Evolutionary conservation across 2,888 invertebrate species (phyloP).

Genomic region (Scaptomyza reducta): DNA sequence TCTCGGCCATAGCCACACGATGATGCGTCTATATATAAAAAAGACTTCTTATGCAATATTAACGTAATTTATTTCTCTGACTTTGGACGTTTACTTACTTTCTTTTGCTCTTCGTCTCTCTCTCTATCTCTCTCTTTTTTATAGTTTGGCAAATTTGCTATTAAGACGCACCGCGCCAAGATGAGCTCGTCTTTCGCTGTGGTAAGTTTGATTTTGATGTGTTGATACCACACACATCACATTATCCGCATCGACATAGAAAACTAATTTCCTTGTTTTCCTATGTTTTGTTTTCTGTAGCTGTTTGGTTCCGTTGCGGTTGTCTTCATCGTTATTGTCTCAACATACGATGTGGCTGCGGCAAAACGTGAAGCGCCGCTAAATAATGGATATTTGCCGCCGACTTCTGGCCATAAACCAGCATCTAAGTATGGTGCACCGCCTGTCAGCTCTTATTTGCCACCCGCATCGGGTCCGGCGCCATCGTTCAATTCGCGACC

Average conservation of each 20-base stretch:
- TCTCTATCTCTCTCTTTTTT: slow-evolving; percentile 31
- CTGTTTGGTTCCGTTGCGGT: slow-evolving; percentile 55
- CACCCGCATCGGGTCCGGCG: slow-evolving; percentile 85
- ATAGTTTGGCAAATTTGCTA: slow-evolving; percentile 61
- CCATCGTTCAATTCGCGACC: slow-evolving; percentile 73
- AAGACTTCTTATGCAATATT: slow-evolving; percentile 63
- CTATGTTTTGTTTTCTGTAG: slow-evolving; percentile 28
- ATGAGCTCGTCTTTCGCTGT: slow-evolving; percentile 69
- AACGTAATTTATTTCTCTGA: slow-evolving; percentile 58
- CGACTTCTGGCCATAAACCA: slow-evolving; percentile 82
- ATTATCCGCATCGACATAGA: slow-evolving; percentile 52
- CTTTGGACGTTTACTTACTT: slow-evolving; percentile 29
- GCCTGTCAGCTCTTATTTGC: slow-evolving; percentile 86
- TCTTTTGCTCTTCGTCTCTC: slow-evolving; percentile 33
- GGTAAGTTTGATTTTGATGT: slow-evolving; percentile 67
- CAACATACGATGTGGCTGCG: slow-evolving; percentile 66
- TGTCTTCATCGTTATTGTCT: slow-evolving; percentile 45
- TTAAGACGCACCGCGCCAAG: slow-evolving; percentile 51
- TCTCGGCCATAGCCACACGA: slow-evolving; percentile 43
- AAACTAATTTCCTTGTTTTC: slow-evolving; percentile 70
- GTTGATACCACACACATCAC: slow-evolving; percentile 11
- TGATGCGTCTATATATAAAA: slow-evolving; percentile 17
- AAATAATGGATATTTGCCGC: slow-evolving; percentile 82
- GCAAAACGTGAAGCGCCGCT: slow-evolving; percentile 84
- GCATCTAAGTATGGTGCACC: slow-evolving; percentile 84